phyloP scores from a whole-genome alignment of 2,888 invertebrate species.

The Venusia cambrica region DNA sequence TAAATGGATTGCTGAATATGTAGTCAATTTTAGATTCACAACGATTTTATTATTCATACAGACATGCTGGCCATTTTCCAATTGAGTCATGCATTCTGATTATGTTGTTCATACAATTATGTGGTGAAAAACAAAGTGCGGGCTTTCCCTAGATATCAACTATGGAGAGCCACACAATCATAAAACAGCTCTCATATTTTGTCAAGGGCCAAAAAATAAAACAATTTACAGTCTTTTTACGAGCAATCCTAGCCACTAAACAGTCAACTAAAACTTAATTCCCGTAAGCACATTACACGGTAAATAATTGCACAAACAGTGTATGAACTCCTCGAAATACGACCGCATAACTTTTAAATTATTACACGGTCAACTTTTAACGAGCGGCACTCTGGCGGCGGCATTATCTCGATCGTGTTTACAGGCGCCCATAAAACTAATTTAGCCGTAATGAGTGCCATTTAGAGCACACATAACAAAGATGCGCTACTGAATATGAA shows the following conservation, averaged over 20 bases:
- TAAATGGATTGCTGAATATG: neutral
- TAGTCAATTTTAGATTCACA: neutral
- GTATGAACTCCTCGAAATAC: slow-evolving; percentile 21
- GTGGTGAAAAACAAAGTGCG: too few relatives aligned
- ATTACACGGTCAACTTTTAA: slow-evolving; percentile 38
- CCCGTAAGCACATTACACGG: slow-evolving; percentile 14
- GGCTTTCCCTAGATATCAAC: too few relatives aligned
- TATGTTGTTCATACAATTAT: too few relatives aligned
- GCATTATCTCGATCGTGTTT: slow-evolving; percentile 46
- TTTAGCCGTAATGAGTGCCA: slow-evolving; percentile 42
- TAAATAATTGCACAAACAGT: slow-evolving; percentile 25
- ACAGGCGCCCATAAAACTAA: slow-evolving; percentile 45
- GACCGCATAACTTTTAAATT: slow-evolving; percentile 27
- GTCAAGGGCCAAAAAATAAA: too few relatives aligned
- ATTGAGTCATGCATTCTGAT: neutral
- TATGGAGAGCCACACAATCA: too few relatives aligned
- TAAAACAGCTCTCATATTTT: too few relatives aligned
- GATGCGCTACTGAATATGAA: slow-evolving; percentile 20
- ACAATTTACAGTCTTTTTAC: slow-evolving; percentile 4
- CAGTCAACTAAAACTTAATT: slow-evolving; percentile 13
- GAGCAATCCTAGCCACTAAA: slow-evolving; percentile 2
- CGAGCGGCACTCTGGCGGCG: slow-evolving; percentile 31
- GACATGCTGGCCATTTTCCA: slow-evolving; percentile 1
- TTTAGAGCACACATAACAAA: slow-evolving; percentile 35
- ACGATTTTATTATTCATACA: slow-evolving; percentile 11